phyloP scores from a whole-genome alignment of 2,113 vertebrate genomes.

The Menidia beryllina region DNA sequence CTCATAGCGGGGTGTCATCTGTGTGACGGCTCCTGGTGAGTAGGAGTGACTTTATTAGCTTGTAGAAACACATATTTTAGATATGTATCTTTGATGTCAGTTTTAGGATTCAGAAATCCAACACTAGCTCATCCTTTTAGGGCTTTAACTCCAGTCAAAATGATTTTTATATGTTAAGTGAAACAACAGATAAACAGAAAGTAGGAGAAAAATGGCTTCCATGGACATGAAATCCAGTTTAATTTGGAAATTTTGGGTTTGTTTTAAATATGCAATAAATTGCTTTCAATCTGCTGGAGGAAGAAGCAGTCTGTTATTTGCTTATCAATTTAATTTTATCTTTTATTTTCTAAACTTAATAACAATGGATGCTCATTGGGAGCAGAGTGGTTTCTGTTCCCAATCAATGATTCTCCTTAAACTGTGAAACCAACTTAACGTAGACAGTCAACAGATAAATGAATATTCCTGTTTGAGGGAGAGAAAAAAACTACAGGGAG shows the following conservation, averaged over 20 bases:
- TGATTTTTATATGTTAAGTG: background rate
- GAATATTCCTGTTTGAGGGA: constrained; percentile 9
- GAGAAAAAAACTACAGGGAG: constrained; percentile 16
- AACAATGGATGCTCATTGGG: background rate
- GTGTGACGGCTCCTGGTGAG: constrained; percentile 17
- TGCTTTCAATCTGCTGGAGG: too few relatives aligned
- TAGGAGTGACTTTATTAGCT: constrained; percentile 28
- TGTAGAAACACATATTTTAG: constrained; percentile 22
- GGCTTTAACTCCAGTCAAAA: background rate
- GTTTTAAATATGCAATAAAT: too few relatives aligned
- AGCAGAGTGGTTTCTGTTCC: background rate
- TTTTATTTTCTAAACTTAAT: too few relatives aligned
- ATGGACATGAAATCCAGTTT: too few relatives aligned
- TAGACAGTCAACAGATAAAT: constrained; percentile 12
- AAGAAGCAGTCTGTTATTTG: too few relatives aligned
- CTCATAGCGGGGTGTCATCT: constrained; percentile 48
- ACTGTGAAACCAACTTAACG: background rate
- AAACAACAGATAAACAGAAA: background rate
- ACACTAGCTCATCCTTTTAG: background rate
- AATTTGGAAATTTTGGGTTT: too few relatives aligned
- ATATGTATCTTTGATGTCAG: background rate
- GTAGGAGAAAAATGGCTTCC: too few relatives aligned
- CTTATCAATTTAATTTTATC: background rate
- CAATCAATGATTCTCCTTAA: background rate
- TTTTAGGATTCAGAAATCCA: background rate